phyloP scores from a whole-genome alignment of 2,797 vertebrate genomes.

The Periparus ater region DNA sequence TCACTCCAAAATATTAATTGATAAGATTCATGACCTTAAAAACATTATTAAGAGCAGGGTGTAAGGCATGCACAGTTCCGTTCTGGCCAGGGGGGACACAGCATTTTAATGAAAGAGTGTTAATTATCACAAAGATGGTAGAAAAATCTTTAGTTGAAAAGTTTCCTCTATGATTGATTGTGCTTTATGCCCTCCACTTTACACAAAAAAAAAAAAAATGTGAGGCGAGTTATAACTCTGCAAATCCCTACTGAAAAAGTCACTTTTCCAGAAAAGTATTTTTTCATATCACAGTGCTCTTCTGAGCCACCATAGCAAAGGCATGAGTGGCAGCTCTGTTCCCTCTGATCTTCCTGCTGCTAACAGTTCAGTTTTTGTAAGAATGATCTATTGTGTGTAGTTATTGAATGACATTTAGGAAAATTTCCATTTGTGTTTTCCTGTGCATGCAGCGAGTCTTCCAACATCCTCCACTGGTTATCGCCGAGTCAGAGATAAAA shows the following conservation, averaged over 20 bases:
- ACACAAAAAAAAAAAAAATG: neutral
- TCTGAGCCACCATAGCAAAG: conserved; percentile 18
- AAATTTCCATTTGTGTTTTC: conserved; percentile 33
- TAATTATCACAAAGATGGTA: conserved; percentile 48
- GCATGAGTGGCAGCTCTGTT: conserved; percentile 17
- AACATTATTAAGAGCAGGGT: conserved; percentile 33
- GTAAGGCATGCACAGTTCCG: neutral
- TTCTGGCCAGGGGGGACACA: conserved; percentile 18
- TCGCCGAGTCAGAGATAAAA: neutral
- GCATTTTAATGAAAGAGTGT: conserved; percentile 52
- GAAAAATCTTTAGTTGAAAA: neutral
- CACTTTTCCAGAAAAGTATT: neutral
- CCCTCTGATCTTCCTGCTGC: conserved; percentile 34
- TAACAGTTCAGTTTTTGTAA: neutral
- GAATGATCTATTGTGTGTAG: conserved; percentile 14
- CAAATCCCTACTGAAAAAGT: conserved; percentile 39
- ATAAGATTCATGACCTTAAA: conserved; percentile 56
- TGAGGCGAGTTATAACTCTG: neutral
- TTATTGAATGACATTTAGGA: conserved; percentile 41
- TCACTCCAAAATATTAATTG: conserved; percentile 61
- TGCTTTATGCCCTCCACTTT: neutral
- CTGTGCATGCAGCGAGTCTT: conserved; percentile 1
- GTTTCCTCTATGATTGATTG: neutral
- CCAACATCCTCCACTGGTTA: conserved; percentile 28
- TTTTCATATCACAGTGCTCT: neutral